A percentile compares a stretch with the other conserved stretches of the same genome.
Evolutionary conservation across 2,113 vertebrate species (phyloP).

Genomic region (Lasiurus cinereus): DNA sequence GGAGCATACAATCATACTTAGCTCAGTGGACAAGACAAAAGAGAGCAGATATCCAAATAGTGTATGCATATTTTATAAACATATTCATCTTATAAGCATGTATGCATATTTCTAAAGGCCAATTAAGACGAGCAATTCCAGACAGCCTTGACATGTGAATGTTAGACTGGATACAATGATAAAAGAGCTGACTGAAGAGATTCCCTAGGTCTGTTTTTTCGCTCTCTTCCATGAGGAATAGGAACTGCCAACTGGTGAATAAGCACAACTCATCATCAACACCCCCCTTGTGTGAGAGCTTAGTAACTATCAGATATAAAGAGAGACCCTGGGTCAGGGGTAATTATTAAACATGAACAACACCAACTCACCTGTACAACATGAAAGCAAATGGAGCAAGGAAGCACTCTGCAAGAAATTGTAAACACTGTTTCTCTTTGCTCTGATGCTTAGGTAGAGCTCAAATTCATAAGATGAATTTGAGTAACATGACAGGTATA

Average conservation of each 20-base stretch:
- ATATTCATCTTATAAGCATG: background rate
- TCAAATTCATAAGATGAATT: conserved; percentile 78
- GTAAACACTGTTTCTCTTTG: conserved; percentile 75
- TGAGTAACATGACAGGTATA: conserved; percentile 78
- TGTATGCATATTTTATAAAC: background rate
- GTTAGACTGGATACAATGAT: conserved; percentile 58
- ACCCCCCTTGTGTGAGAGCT: background rate
- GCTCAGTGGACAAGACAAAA: conserved; percentile 59
- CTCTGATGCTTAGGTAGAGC: conserved; percentile 70
- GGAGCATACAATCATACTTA: background rate
- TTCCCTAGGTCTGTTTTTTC: conserved; percentile 58
- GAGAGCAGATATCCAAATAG: conserved; percentile 11
- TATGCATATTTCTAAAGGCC: conserved; percentile 61
- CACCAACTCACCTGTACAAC: conserved; percentile 87
- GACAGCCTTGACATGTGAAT: conserved; percentile 75
- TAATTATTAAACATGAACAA: conserved; percentile 85
- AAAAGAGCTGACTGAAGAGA: conserved; percentile 67
- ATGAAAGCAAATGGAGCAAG: conserved; percentile 84
- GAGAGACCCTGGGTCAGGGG: conserved; percentile 79
- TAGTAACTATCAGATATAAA: conserved; percentile 43
- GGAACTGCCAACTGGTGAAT: conserved; percentile 77
- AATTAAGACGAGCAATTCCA: conserved; percentile 61
- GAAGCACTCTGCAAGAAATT: conserved; percentile 75
- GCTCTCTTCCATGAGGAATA: conserved; percentile 55
- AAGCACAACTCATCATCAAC: conserved; percentile 70